Base-by-base conservation (phyloP, 2,113 vertebrate genomes). In the Mionectes macconnelli region DNA sequence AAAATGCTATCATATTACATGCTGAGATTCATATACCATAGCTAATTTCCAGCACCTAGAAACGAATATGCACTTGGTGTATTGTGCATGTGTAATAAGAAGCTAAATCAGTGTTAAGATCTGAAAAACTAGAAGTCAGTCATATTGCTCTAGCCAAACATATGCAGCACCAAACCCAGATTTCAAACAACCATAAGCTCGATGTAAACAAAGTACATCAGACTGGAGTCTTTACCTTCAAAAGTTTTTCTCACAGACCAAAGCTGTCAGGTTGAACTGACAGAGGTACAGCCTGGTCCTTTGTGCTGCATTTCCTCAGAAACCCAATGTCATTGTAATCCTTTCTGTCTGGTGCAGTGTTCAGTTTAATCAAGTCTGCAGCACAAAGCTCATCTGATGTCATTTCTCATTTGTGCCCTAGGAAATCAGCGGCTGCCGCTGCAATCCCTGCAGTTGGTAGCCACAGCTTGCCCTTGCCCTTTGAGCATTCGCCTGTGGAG, bases 321-420 rank as follows among this genome's bases (percentile, higher is more conserved):
- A 90, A 82, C n/a, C 57, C 52, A 78, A 49, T 76, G 87, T 66
- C 57, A 55, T 35, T 57, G 53, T 53, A 86, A 88, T 80, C 79
- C 59, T 74, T 85, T 62, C 90, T 94, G 79, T 30, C 82, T 91
- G 64, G 6, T 53, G 52, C 88, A 92, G 79, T 75, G 50, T 60
- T 56, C 88, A 68, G 23, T 94, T 89, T 94, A 90, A 87, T 92
- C 92, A 92, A 49, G 72, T 81, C 44, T 83, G 40, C 6, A 75
- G 72, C 85, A 87, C 86, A 96, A 78, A 88, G 83, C 93, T 93
- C 90, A 90, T 89, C 90, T 89, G 93, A 90, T 93, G 87, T 72
- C 82, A 86, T 95, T 68, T 92, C 85, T 94, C 83, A 53, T 93
- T 87, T 94, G 81, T 68, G 68, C 79, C 52, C 28, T 6, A 10